Base-by-base conservation (phyloP, 2,888 invertebrate species). In the Ceriagrion tenellum region DNA sequence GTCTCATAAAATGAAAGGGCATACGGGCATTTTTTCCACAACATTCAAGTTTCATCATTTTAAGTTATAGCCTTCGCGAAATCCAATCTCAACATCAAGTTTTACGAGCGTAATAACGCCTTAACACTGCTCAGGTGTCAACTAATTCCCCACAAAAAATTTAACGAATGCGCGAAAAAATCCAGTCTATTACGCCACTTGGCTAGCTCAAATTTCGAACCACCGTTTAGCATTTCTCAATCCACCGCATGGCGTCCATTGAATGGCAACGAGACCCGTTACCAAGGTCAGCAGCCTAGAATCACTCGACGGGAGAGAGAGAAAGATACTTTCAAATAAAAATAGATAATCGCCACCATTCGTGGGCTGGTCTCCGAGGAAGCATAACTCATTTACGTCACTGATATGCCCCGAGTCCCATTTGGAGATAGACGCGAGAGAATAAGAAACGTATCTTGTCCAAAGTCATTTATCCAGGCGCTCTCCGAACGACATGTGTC, bases 221-320 rank as follows among this genome's bases (percentile, higher is more conserved):
- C n/a, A n/a, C 69, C n/a, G 10, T 69, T 69, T n/a, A 69, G n/a
- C n/a, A n/a, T 69, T 69, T 26, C 69, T n/a, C n/a, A n/a, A 69
- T 69, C 10, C n/a, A 69, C 69, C 69, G 10, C 20, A n/a, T 12
- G 69, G 0, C n/a, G 69, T 69, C 69, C 69, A 69, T 69, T 8
- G 10, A 26, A n/a, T 12, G n/a, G 69, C 26, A 69, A n/a, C 69
- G 13, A n/a, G n/a, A 69, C 69, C 69, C n/a, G n/a, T 69, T 69
- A 69, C 69, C 69, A 69, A 69, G 69, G 69, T 69, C 69, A n/a
- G n/a, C 69, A 69, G n/a, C 69, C 26, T n/a, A 69, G 69, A 69
- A 13, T n/a, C 20, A n/a, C 69, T 12, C 6, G 20, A 12, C 59
- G 59, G 8, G 56, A 2, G n/a, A n/a, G n/a, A 13, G 69, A 69